Evolutionary conservation across 2,113 vertebrate species (phyloP).

Genomic region (Pangasianodon gigas): DNA sequence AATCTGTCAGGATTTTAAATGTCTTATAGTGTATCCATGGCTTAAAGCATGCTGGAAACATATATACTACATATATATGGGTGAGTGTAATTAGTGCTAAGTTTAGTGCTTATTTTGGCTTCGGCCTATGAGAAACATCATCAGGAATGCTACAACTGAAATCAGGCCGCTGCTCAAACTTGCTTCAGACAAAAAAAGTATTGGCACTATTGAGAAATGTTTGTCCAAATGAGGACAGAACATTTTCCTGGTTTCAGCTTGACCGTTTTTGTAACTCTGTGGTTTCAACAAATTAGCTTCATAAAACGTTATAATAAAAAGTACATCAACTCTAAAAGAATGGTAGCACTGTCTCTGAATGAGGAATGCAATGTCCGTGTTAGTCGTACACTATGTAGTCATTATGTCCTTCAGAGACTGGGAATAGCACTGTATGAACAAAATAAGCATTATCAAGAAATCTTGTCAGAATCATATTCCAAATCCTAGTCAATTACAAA

Average conservation of each 20-base stretch:
- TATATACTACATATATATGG: no score
- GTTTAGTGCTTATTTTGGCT: not conserved
- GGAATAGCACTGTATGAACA: not conserved
- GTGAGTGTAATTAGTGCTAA: not conserved
- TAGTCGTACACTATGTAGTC: not conserved
- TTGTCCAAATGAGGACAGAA: not conserved
- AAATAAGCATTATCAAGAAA: not conserved
- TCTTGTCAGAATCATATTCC: not conserved
- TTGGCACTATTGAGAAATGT: not conserved
- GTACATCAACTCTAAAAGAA: not conserved
- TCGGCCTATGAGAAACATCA: not conserved
- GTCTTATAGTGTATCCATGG: not conserved
- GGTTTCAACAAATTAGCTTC: not conserved
- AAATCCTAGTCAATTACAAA: not conserved
- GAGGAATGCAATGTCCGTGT: not conserved
- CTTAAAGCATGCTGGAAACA: not conserved
- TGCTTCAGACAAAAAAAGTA: not conserved
- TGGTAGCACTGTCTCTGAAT: not conserved
- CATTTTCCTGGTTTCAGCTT: not conserved
- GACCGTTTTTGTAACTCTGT: not conserved
- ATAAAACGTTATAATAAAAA: not conserved
- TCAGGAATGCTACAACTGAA: not conserved
- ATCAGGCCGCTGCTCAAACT: not conserved
- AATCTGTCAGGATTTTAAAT: not conserved
- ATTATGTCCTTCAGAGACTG: not conserved